A percentile compares a stretch with the other conserved stretches of the same genome.
phyloP scores from a whole-genome alignment of 2,888 invertebrate genomes.

The Apoda limacodes region DNA sequence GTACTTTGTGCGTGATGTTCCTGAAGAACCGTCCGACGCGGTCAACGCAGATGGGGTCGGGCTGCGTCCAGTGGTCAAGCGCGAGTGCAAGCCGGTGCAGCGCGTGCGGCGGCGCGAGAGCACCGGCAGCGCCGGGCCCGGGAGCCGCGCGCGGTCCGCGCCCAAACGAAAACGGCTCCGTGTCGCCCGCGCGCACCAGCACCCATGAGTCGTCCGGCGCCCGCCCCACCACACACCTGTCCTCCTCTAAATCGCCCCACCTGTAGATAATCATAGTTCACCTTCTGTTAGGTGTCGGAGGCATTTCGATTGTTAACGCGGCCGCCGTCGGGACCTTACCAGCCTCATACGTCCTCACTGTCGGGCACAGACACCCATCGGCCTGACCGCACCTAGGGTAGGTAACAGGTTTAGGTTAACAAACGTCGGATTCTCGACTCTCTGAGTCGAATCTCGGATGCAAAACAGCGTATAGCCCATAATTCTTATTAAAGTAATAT shows the following conservation, averaged over 20 bases:
- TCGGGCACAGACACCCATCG: not conserved
- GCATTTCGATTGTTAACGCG: no score
- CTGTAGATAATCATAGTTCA: constrained; percentile 20
- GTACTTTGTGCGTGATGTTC: constrained; percentile 47
- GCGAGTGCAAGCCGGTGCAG: constrained; percentile 90
- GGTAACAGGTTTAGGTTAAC: no score
- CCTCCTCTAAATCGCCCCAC: constrained; percentile 27
- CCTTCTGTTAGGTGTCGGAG: no score
- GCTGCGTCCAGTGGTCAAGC: constrained; percentile 89
- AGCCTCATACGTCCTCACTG: not conserved
- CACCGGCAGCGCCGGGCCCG: constrained; percentile 76
- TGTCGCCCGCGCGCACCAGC: constrained; percentile 78
- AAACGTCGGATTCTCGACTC: no score
- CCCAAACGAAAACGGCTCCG: constrained; percentile 89
- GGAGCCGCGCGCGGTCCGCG: constrained; percentile 73
- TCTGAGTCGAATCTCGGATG: no score
- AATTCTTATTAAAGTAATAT: no score
- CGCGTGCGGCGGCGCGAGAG: constrained; percentile 80
- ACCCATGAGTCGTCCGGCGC: constrained; percentile 75
- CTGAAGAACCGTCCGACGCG: constrained; percentile 95
- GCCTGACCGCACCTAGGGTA: no score
- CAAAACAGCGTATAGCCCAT: no score
- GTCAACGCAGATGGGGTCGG: constrained; percentile 94
- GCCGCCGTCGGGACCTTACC: no score
- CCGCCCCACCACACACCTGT: constrained; percentile 28